Evolutionary conservation across 2,113 vertebrate genomes (phyloP), one percentile per base, ranked within the genome.

Genomic region (Scomber japonicus): DNA sequence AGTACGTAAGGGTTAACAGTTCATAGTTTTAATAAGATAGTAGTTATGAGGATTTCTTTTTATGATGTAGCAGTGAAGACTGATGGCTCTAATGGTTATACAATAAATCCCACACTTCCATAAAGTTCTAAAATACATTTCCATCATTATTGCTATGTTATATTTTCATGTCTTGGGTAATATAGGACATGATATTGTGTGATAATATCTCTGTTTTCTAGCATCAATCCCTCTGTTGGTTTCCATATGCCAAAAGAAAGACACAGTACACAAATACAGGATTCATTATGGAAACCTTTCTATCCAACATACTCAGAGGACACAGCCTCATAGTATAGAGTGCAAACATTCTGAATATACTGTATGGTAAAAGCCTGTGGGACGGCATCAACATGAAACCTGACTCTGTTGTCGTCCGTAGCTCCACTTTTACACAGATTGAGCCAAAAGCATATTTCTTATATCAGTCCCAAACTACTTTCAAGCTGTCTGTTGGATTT

Each of bases 401-500:
- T 71, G 60, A 75, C 1, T 40, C 35, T 40, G 8, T 40, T 9
- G 19, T 56, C 50, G 2, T n/a, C 27, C 51, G n/a, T 12, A 15
- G 68, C 69, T 59, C 53, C 12, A 3, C 24, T 53, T 62, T 35
- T 15, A 45, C 30, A 1, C 45, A 46, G 53, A 19, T 54, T 16
- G n/a, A 45, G 55, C 50, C 35, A 45, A 50, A 27, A 40, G 50
- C 49, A 76, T 24, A 27, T 40, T 56, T 40, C 19, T 50, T 15
- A 19, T 49, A 67, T 59, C 17, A 50, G n/a, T 17, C 56, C n/a
- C n/a, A 19, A 69, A 24, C 49, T 35, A 63, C 12, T 63, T 63
- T 24, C 16, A 59, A 27, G 11, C 24, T n/a, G 11, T 48, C 19
- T 31, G n/a, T 9, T 10, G 21, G 24, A 50, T 11, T 45, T 27